Evolutionary conservation across 2,113 vertebrate genomes (phyloP).

Genomic region (Miniopterus natalensis): DNA sequence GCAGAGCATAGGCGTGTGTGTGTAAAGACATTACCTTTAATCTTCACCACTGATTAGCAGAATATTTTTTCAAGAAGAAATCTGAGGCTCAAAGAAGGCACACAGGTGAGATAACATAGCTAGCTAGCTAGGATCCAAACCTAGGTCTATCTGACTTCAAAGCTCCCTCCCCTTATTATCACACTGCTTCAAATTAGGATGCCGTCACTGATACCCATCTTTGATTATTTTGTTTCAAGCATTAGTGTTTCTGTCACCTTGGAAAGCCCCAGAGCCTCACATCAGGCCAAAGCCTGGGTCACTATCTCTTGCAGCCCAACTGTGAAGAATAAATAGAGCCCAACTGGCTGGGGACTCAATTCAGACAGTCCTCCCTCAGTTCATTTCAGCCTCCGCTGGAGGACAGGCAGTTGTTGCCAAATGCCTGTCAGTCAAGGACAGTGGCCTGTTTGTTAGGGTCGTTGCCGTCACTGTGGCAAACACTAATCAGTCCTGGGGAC

Average conservation of each 20-base stretch:
- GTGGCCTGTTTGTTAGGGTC: slow-evolving; percentile 73
- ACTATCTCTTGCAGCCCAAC: not conserved
- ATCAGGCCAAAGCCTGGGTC: slow-evolving; percentile 15
- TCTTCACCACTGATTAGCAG: not conserved
- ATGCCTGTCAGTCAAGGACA: slow-evolving; percentile 69
- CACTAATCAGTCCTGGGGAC: slow-evolving; percentile 65
- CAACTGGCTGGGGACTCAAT: not conserved
- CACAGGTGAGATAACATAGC: not conserved
- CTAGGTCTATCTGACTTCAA: slow-evolving; percentile 10
- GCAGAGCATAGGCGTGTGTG: not conserved
- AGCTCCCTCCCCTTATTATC: not conserved
- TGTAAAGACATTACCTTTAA: slow-evolving; percentile 47
- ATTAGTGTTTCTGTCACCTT: slow-evolving; percentile 41
- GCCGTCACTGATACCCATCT: not conserved
- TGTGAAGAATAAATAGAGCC: slow-evolving; percentile 15
- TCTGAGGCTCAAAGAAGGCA: not conserved
- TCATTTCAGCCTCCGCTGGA: slow-evolving; percentile 22
- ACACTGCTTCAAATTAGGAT: not conserved
- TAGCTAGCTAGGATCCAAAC: not conserved
- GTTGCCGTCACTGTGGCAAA: slow-evolving; percentile 58
- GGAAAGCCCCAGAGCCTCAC: not conserved
- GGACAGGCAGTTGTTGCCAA: slow-evolving; percentile 69
- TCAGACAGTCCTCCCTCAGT: slow-evolving; percentile 50
- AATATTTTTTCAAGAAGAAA: slow-evolving; percentile 46
- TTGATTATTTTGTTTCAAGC: slow-evolving; percentile 47